Conservation (phyloP, 2,113 vertebrate genomes). For the Pluvianellus socialis region DNA sequence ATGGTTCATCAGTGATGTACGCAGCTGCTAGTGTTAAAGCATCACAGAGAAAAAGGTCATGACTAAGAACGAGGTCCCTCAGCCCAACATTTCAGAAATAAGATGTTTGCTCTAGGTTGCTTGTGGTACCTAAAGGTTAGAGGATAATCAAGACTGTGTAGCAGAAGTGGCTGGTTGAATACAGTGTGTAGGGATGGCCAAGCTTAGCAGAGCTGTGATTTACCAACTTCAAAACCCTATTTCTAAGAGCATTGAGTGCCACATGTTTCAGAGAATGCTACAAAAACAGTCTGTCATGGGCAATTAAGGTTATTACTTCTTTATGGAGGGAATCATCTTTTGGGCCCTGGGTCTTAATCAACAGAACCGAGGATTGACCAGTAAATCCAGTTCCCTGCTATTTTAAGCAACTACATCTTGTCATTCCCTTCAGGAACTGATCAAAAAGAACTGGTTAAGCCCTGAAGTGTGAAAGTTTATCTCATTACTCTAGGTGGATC, state of each 20-base stretch:
- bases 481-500: conserved; percentile 2
- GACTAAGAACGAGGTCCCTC: background rate
- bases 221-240: background rate
- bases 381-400: background rate
- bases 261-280: background rate
- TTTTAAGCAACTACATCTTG: background rate
- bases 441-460: conserved; percentile 16
- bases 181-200: background rate
- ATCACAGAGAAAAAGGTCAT: background rate
- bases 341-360: background rate
- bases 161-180: background rate
- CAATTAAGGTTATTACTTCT: background rate
- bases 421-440: background rate
- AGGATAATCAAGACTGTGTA: background rate
- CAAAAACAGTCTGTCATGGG: background rate
- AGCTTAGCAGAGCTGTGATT: background rate
- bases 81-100: background rate
- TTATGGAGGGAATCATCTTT: background rate
- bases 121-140: background rate
- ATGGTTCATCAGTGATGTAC: background rate
- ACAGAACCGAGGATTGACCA: background rate
- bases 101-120: background rate
- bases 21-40: background rate
- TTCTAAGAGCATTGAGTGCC: background rate
- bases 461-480: conserved; percentile 8